Base-by-base conservation (phyloP, 2,797 vertebrate genomes). In the Macroramphosus scolopax region DNA sequence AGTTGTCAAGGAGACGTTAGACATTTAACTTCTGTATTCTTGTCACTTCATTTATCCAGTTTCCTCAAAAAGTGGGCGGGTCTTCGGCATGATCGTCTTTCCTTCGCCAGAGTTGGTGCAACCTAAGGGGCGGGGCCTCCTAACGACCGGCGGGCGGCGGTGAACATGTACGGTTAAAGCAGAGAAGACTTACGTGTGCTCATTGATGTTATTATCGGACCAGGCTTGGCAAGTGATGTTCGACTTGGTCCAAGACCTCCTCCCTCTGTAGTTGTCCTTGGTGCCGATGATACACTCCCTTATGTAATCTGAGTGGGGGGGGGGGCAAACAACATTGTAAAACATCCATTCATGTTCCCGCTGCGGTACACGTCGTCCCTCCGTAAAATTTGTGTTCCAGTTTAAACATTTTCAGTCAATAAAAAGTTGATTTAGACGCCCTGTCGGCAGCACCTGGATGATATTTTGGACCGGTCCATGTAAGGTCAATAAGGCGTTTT, bases 171-270 rank as follows among this genome's bases (percentile, higher is more conserved):
- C n/a, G n/a, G n/a, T n/a, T n/a, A n/a, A n/a, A n/a, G n/a, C n/a
- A 34, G 31, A 53, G 20, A 50, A 14, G 13, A 81, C 92, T 93
- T 91, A 97, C 95, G 90, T 95, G 89, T 98, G 96, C 52, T 98
- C 95, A 15, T 98, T 95, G 63, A 96, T 95, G 77, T 92, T 93
- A 80, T 93, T 95, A 65, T 95, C 95, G 75, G 89, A 93, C 96
- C 95, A 98, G 5, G 93, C 89, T 72, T 98, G 96, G 80, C 96
- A 98, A 38, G 88, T 89, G 61, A 95, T 92, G 77, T 95, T 96
- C 10, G 91, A 95, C 86, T 86, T 96, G 1, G 95, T 98, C 81
- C 93, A 83, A 35, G 93, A 93, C 58, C 89, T 89, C 0, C 89
- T 93, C 53, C 96, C 96, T 81, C 93, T 95, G 77, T 98, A 98